Conservation (phyloP, 1,140 invertebrate species). For the Panagrolaimus sp. region DNA sequence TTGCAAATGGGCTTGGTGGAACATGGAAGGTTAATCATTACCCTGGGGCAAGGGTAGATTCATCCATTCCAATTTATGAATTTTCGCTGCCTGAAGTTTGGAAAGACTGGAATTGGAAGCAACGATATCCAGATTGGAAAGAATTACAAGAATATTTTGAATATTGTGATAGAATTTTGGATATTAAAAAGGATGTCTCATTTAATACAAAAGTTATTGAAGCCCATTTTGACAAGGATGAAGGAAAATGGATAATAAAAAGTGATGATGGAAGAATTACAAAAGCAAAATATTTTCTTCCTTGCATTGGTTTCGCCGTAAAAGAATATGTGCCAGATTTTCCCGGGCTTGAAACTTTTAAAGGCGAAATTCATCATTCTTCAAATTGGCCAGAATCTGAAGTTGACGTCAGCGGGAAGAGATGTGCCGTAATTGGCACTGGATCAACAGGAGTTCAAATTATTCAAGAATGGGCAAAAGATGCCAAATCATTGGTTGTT, state of each 20-base stretch:
- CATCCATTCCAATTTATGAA: neutral
- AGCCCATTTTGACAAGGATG: neutral
- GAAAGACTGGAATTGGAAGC: slow-evolving; percentile 1
- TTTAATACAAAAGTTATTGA: neutral
- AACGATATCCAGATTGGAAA: neutral
- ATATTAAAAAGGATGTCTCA: neutral
- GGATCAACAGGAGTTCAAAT: slow-evolving; percentile 4
- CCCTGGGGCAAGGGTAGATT: neutral
- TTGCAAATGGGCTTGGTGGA: neutral
- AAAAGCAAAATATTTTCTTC: neutral
- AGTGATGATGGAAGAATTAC: neutral
- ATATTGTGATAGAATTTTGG: neutral
- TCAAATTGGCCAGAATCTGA: neutral
- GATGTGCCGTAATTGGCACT: neutral
- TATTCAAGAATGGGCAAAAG: slow-evolving; percentile 7
- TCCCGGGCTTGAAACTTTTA: neutral
- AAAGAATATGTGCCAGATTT: neutral
- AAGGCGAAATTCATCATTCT: slow-evolving; percentile 9
- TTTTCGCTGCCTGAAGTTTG: neutral
- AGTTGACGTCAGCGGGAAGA: neutral
- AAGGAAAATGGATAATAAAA: neutral
- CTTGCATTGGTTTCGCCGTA: neutral
- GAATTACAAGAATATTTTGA: slow-evolving; percentile 12
- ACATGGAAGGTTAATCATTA: neutral
- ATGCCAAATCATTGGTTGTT: neutral